A percentile compares a stretch with the other conserved stretches of the same genome.
These are phyloP conservation scores for Beris chalybata DNA, from an alignment of 2,888 invertebrate species.

Conservation along the genomic window DNA sequence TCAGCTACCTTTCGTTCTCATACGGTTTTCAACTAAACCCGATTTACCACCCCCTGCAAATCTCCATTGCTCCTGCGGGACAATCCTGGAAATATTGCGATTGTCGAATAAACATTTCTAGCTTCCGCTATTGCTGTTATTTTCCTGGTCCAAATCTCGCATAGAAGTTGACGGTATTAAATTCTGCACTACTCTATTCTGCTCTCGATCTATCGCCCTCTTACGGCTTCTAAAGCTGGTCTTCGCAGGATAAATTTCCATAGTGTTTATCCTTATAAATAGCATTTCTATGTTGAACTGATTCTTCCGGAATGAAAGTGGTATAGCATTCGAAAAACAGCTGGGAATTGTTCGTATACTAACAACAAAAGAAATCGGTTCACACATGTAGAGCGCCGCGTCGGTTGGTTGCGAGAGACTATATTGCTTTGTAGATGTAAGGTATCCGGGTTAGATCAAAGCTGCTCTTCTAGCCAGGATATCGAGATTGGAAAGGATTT, in stretches of 20 bases:
- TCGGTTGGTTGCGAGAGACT: neutral
- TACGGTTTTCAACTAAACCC: too few species aligned
- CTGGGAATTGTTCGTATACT: neutral
- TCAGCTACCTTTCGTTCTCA: too few species aligned
- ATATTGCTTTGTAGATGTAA: neutral
- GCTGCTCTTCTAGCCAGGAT: neutral
- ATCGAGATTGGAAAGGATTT: constrained; percentile 2
- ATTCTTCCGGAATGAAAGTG: neutral
- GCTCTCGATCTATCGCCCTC: neutral
- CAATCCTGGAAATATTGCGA: constrained; percentile 20
- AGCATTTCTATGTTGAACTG: constrained; percentile 32
- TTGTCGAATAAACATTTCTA: constrained; percentile 14
- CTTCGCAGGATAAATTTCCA: constrained; percentile 24
- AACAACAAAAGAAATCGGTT: neutral
- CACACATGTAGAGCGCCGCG: neutral
- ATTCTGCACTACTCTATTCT: neutral
- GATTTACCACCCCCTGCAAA: too few species aligned
- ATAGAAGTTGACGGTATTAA: neutral
- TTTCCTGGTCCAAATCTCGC: neutral
- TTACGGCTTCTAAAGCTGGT: neutral
- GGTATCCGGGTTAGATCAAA: too few species aligned
- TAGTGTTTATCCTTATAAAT: constrained; percentile 24
- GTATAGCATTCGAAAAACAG: too few species aligned
- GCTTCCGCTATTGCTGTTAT: constrained; percentile 4
- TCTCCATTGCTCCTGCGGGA: neutral